Evolutionary conservation across 2,113 vertebrate species (phyloP), one percentile per base, ranked within the genome.

Genomic region (Oncorhynchus nerka): DNA sequence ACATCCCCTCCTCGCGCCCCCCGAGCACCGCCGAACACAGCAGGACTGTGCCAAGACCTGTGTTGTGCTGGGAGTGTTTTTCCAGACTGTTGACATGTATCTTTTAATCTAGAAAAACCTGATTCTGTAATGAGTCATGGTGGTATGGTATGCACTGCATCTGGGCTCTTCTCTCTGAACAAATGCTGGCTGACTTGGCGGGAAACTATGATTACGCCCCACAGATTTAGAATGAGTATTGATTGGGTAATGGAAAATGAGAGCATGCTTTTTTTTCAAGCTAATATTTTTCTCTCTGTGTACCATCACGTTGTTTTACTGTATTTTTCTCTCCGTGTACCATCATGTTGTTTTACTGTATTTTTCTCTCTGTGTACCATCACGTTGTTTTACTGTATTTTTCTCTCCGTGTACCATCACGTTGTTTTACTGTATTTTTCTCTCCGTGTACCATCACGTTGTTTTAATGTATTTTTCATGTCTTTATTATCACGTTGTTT

Each of bases 181-280:
- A 22, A 5, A 61, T 61, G 19, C 59, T 57, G 55, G 13, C 55
- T 57, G 13, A 19, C 55, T 61, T 66, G 26, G 64, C 13, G 22
- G 8, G 11, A 26, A 24, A 66, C 6, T 11, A 30, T 26, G 24
- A 30, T 55, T 15, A 55, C 3, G 3, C n/a, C 26, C 64, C 64
- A 28, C 64, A 28, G 64, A 66, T 66, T n/a, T 8, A 12, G 84
- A 86, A 83, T 89, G 87, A 84, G 81, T 74, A 86, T 89, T 86
- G 85, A 86, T 82, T 89, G 81, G 57, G 26, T 16, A 55, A 49
- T 45, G 67, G 82, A 75, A 82, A 28, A 66, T 26, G 22, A 26
- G 22, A 9, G 22, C 4, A 28, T 28, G 12, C 64, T 66, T 84
- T 87, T 74, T 87, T 85, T 70, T 71, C 78, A 71, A 79, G 78